phyloP scores from a whole-genome alignment of 2,797 vertebrate genomes.

The Protosalanx chinensis region DNA sequence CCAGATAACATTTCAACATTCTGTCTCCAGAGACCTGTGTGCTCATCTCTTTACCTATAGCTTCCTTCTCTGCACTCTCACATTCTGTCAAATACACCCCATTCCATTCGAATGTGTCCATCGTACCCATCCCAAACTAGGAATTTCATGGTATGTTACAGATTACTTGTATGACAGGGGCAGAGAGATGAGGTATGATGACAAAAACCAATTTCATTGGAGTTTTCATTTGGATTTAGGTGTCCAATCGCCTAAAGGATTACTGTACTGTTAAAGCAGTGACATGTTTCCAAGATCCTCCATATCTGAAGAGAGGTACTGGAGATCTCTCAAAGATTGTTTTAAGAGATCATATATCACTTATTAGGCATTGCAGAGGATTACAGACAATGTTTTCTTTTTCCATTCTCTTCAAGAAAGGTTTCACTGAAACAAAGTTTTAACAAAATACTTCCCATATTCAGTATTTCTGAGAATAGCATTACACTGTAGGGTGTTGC shows the following conservation, averaged over 20 bases:
- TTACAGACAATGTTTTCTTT: too few relatives aligned
- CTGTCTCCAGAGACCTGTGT: not conserved
- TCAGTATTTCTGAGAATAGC: too few relatives aligned
- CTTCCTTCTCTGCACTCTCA: not conserved
- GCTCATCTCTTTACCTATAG: not conserved
- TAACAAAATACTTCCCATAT: not conserved
- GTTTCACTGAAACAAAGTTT: too few relatives aligned
- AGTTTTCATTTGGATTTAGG: not conserved
- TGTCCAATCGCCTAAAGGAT: not conserved
- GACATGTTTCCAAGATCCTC: not conserved
- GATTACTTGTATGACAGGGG: not conserved
- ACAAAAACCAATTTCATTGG: not conserved
- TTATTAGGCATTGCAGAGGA: too few relatives aligned
- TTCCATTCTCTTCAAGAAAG: too few relatives aligned
- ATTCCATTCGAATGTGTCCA: not conserved
- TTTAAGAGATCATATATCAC: not conserved
- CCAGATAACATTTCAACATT: constrained; percentile 17
- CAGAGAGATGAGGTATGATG: not conserved
- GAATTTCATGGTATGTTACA: not conserved
- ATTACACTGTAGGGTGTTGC: too few relatives aligned
- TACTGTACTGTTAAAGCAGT: constrained; percentile 7
- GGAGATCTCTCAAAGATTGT: not conserved
- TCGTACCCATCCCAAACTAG: not conserved
- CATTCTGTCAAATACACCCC: not conserved
- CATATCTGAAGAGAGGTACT: not conserved